phyloP scores from a whole-genome alignment of 2,888 invertebrate genomes.

The Pollenia labialis region DNA sequence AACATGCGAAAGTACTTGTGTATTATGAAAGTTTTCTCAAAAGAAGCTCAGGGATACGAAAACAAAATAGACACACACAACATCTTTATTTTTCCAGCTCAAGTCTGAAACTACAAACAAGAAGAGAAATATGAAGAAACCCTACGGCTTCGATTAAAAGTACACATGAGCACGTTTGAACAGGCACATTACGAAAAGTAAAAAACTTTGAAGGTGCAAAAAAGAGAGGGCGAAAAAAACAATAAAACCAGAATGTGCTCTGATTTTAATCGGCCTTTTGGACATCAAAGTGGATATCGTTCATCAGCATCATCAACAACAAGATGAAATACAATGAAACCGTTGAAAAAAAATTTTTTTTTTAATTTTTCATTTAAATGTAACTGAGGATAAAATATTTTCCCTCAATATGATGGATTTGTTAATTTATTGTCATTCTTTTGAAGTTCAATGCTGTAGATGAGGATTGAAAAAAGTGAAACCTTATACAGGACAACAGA shows the following conservation, averaged over 20 bases:
- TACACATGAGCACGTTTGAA: constrained; percentile 69
- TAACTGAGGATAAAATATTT: constrained; percentile 24
- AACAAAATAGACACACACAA: background rate
- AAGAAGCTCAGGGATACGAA: constrained; percentile 51
- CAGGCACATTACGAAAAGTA: constrained; percentile 6
- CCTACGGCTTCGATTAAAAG: constrained; percentile 68
- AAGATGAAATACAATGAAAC: constrained; percentile 48
- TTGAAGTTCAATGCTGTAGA: background rate
- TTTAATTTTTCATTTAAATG: constrained; percentile 43
- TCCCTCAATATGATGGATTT: constrained; percentile 34
- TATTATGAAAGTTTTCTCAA: constrained; percentile 62
- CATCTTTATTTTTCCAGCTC: background rate
- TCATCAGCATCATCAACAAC: constrained; percentile 5
- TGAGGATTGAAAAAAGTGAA: constrained; percentile 39
- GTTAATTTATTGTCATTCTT: constrained; percentile 27
- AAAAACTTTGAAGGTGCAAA: constrained; percentile 53
- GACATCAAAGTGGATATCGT: constrained; percentile 64
- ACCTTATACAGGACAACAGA: constrained; percentile 59
- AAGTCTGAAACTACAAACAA: constrained; percentile 34
- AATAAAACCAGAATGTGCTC: constrained; percentile 51
- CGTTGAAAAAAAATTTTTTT: constrained; percentile 12
- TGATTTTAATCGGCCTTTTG: constrained; percentile 71
- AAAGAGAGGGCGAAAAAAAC: constrained; percentile 6
- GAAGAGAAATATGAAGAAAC: constrained; percentile 53
- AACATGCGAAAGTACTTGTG: constrained; percentile 58